A percentile compares a stretch with the other conserved stretches of the same genome.
Evolutionary conservation across 2,888 invertebrate species (phyloP).

Genomic region (Agrilus mali): DNA sequence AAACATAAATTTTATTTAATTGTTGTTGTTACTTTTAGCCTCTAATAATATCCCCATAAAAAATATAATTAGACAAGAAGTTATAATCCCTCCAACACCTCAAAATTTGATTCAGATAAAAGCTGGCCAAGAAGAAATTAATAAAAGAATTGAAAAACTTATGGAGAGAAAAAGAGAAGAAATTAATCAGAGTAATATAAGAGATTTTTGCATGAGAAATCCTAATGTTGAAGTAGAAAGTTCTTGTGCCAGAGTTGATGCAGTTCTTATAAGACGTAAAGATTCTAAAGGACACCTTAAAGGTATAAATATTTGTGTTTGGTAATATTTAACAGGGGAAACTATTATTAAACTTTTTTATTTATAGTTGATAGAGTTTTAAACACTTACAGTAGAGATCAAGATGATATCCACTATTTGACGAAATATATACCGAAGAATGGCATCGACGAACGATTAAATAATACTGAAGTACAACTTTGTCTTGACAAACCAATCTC

Average conservation of each 20-base stretch:
- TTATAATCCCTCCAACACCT: conserved; percentile 26
- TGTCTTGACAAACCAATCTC: conserved; percentile 41
- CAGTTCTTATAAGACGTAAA: conserved; percentile 55
- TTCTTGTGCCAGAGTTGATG: conserved; percentile 66
- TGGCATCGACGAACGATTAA: conserved; percentile 55
- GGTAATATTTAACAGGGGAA: neutral
- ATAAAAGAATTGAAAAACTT: conserved; percentile 59
- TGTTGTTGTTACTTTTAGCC: neutral
- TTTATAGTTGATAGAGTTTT: conserved; percentile 51
- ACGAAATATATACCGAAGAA: conserved; percentile 32
- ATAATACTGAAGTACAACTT: conserved; percentile 50
- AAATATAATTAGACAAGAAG: conserved; percentile 17
- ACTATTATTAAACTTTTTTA: neutral
- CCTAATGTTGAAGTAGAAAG: conserved; percentile 34
- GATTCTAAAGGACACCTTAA: conserved; percentile 70
- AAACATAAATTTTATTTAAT: neutral
- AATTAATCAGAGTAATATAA: conserved; percentile 57
- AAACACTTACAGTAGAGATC: conserved; percentile 52
- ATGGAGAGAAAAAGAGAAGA: conserved; percentile 64
- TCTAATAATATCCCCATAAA: neutral
- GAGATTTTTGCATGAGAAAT: conserved; percentile 35
- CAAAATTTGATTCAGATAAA: conserved; percentile 53
- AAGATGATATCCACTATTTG: conserved; percentile 35
- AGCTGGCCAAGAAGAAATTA: conserved; percentile 51
- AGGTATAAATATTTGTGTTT: conserved; percentile 36